Percentiles rank a stretch among this genome's conserved stretches.
Evolutionary conservation across 92 coral and sea anemone species (phyloP).

Genomic region (Bergia puertoricense): DNA sequence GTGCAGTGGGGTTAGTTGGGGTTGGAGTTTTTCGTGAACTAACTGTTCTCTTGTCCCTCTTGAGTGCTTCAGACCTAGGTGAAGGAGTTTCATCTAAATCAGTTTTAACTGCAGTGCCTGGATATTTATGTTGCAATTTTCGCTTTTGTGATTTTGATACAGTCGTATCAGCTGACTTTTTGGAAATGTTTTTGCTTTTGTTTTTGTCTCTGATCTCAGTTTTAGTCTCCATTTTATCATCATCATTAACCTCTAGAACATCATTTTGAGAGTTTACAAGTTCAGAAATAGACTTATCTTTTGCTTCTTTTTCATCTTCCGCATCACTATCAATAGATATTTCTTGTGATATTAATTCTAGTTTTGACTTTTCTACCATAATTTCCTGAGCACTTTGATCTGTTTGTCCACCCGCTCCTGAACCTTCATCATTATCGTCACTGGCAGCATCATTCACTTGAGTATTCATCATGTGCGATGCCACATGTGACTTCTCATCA

Average conservation of each 20-base stretch:
- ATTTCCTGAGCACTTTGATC: background rate
- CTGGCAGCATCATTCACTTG: constrained; percentile 33
- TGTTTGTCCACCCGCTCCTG: background rate
- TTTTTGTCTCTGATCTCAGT: background rate
- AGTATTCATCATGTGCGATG: constrained; percentile 22
- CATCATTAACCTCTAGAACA: constrained; percentile 22
- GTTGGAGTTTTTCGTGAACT: background rate
- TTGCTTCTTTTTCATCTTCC: constrained; percentile 16
- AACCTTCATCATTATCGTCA: constrained; percentile 5
- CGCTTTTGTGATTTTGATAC: constrained; percentile 4
- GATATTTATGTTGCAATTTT: constrained; percentile 16
- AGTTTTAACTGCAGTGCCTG: constrained; percentile 51
- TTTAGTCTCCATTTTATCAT: background rate
- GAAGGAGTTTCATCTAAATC: constrained; percentile 5
- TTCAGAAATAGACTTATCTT: constrained; percentile 6
- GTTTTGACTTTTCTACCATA: background rate
- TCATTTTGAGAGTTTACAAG: constrained; percentile 37
- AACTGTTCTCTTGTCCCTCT: background rate
- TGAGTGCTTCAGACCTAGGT: background rate
- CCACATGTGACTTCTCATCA: constrained; percentile 16
- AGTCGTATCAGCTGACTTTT: background rate
- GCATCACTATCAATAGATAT: background rate
- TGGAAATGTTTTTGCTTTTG: background rate
- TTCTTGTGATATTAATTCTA: background rate
- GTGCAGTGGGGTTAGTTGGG: background rate